phyloP scores from a whole-genome alignment of 2,888 invertebrate genomes.

The Standfussiana lucernea region DNA sequence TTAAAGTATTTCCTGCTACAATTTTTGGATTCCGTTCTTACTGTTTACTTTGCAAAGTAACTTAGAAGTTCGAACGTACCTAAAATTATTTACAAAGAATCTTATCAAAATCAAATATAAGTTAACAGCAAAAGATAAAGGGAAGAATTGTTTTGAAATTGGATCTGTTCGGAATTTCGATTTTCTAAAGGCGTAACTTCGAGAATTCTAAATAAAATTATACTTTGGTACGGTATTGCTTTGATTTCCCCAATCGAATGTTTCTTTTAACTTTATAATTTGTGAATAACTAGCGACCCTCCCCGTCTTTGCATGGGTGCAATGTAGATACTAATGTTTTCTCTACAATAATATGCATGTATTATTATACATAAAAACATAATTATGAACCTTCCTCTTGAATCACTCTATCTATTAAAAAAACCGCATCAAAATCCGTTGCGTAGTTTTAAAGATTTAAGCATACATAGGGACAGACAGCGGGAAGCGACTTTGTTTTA shows the following conservation, averaged over 20 bases:
- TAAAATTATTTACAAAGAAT: slow-evolving; percentile 41
- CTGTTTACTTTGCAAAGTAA: slow-evolving; percentile 31
- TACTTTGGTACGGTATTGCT: slow-evolving; percentile 11
- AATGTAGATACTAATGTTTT: too few relatives aligned
- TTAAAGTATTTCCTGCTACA: neutral
- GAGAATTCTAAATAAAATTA: slow-evolving; percentile 29
- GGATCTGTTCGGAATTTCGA: slow-evolving; percentile 33
- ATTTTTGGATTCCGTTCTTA: slow-evolving; percentile 2
- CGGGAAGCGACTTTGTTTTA: too few relatives aligned
- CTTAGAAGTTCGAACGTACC: neutral
- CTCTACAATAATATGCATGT: too few relatives aligned
- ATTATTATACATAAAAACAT: too few relatives aligned
- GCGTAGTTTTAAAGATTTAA: too few relatives aligned
- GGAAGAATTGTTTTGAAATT: slow-evolving; percentile 47
- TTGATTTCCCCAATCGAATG: slow-evolving; percentile 10
- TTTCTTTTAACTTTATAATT: slow-evolving; percentile 2
- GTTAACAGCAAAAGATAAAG: slow-evolving; percentile 37
- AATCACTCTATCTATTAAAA: too few relatives aligned
- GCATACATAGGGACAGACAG: too few relatives aligned
- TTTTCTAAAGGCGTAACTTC: slow-evolving; percentile 28
- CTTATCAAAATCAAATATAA: slow-evolving; percentile 51
- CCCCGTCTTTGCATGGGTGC: too few relatives aligned
- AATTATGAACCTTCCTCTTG: too few relatives aligned
- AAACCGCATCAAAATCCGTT: too few relatives aligned
- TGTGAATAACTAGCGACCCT: too few relatives aligned